A percentile compares a stretch with the other conserved stretches of the same genome.
Conservation (phyloP, 2,888 invertebrate genomes). For the Litoditis marina region DNA sequence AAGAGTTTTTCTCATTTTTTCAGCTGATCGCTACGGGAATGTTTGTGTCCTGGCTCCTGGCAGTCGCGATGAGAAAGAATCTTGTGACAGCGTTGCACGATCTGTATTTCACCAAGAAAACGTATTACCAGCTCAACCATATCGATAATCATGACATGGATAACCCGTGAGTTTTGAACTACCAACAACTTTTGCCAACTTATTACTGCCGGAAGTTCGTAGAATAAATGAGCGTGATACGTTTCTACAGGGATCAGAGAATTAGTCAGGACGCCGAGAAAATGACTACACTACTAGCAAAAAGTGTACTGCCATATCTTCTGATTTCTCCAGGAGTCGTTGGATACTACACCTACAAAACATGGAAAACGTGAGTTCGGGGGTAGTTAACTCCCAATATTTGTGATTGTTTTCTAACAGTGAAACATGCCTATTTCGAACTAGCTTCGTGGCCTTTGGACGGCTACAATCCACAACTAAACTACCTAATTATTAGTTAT, state of each 20-base stretch:
- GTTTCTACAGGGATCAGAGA: constrained; percentile 65
- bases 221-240: neutral
- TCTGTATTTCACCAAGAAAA: constrained; percentile 65
- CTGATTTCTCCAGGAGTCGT: constrained; percentile 66
- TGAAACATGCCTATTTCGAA: neutral
- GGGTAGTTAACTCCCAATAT: neutral
- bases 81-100: constrained; percentile 64
- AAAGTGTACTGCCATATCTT: constrained; percentile 43
- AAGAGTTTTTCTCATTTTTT: constrained; percentile 36
- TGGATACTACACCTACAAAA: constrained; percentile 66
- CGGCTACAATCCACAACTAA: too few species aligned
- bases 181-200: too few species aligned
- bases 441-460: too few species aligned
- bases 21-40: constrained; percentile 64
- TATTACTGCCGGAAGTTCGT: neutral
- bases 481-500: too few species aligned
- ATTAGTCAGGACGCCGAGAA: constrained; percentile 67
- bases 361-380: constrained; percentile 63
- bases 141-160: constrained; percentile 64
- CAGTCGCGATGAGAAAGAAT: constrained; percentile 65
- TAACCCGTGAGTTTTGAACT: constrained; percentile 64
- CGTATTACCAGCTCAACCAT: constrained; percentile 66
- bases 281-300: constrained; percentile 63
- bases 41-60: constrained; percentile 64
- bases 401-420: neutral